Base-by-base conservation (phyloP, 1,140 invertebrate species). In the Lerema accius region DNA sequence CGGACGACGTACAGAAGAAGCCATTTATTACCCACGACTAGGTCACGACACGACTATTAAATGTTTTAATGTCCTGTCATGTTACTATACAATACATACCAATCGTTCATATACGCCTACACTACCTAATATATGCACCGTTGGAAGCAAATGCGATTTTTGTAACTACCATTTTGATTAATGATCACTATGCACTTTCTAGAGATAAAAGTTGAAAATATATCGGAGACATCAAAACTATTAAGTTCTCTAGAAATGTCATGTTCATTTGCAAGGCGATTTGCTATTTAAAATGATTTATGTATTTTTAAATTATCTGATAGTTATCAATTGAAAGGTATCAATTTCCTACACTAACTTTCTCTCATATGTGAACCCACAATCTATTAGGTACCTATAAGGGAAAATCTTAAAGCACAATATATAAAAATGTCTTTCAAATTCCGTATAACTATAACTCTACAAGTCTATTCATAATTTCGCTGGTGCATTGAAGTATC, bases 51-150 rank as follows among this genome's bases (percentile, higher is more conserved):
- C n/a, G n/a, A n/a, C n/a, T 39, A 53, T 53, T 42, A 53, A 40
- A 53, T 35, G 17, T 53, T 53, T 53, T 53, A 53, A 40, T 17
- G 23, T 40, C 17, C 4, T 53, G 50, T 53, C 50, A 53, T 53
- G 50, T 53, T 40, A 53, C 0, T 53, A 40, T 40, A 53, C 50
- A 35, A 53, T 53, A 53, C 50, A 53, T 35, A 40, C 16, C n/a
- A 53, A 53, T 53, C 50, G 37, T 53, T 23, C 50, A 51, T 43
- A 45, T 11, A 35, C 35, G 16, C 50, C 50, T 7, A 53, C 39
- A 17, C 51, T 43, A 55, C 23, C 37, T 55, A 55, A 55, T 55
- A 46, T 23, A 23, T 13, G 37, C 15, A 7, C 46, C 13, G 28
- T 15, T 40, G 23, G 17, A 17, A 14, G 1, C 37, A 19, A 43